Conservation (phyloP, 1,140 invertebrate genomes). For the Ceratina japonica region DNA sequence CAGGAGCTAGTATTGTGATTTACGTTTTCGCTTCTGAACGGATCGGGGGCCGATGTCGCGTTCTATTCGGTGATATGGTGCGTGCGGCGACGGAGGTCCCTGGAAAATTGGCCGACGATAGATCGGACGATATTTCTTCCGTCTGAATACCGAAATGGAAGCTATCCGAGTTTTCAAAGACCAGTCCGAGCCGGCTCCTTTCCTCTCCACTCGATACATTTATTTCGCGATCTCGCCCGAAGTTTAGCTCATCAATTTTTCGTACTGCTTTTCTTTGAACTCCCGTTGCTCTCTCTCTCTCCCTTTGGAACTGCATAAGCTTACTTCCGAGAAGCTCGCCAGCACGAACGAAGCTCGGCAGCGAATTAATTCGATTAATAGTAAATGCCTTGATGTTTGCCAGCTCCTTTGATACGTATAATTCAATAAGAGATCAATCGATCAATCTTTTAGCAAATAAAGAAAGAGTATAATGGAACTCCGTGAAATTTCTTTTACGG, state of each 20-base stretch:
- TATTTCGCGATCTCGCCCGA: constrained; percentile 16
- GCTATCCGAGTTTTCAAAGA: constrained; percentile 40
- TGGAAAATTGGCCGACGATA: constrained; percentile 34
- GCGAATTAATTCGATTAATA: too few relatives aligned
- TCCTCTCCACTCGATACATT: constrained; percentile 5
- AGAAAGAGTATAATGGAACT: too few relatives aligned
- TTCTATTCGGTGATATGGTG: constrained; percentile 3
- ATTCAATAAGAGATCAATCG: too few relatives aligned
- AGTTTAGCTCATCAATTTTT: constrained; percentile 2
- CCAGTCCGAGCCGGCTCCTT: background rate
- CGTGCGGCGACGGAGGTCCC: background rate
- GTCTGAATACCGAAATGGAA: constrained; percentile 28
- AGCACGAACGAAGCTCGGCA: background rate
- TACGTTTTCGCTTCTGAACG: constrained; percentile 40
- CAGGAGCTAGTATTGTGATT: constrained; percentile 21
- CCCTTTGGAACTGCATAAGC: background rate
- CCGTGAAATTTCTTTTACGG: too few relatives aligned
- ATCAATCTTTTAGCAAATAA: too few relatives aligned
- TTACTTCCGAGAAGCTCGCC: background rate
- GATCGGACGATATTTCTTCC: constrained; percentile 43
- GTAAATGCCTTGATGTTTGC: too few relatives aligned
- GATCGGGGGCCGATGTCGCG: constrained; percentile 23
- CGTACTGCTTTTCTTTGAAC: too few relatives aligned
- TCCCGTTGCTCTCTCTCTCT: background rate
- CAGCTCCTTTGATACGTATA: too few relatives aligned